Conservation (phyloP, 2,888 invertebrate genomes). For the Leucoma salicis region DNA sequence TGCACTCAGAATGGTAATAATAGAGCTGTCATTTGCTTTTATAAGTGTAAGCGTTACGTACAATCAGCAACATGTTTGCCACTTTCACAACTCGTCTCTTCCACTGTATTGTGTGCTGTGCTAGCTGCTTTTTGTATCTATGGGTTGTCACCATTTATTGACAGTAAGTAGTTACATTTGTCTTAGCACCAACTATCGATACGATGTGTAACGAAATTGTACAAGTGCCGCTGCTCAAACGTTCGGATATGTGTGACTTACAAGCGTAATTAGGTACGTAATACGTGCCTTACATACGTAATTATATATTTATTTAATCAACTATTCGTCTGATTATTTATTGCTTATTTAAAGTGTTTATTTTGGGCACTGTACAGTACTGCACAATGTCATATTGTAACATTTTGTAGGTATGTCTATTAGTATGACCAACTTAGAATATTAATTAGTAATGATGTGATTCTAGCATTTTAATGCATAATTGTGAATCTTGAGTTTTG, state of each 20-base stretch:
- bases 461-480: conserved; percentile 17
- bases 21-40: conserved; percentile 82
- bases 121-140: conserved; percentile 82
- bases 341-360: conserved; percentile 51
- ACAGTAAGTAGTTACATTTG: conserved; percentile 70
- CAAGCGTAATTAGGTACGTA: conserved; percentile 24
- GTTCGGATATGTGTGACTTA: conserved; percentile 21
- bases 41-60: conserved; percentile 80
- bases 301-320: conserved; percentile 13
- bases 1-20: conserved; percentile 80
- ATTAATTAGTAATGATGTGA: conserved; percentile 4
- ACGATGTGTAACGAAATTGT: not conserved
- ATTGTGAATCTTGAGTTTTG: conserved; percentile 13
- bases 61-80: conserved; percentile 77
- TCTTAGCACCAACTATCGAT: conserved; percentile 59
- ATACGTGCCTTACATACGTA: conserved; percentile 20
- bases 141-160: conserved; percentile 77
- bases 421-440: conserved; percentile 32
- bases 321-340: conserved; percentile 26
- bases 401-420: conserved; percentile 36
- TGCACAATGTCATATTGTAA: conserved; percentile 57
- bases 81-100: conserved; percentile 79
- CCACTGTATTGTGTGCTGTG: conserved; percentile 81
- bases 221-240: not conserved
- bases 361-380: conserved; percentile 71